These are phyloP conservation scores for Xiphorhynchus erythropygius DNA, from an alignment of 2,797 vertebrate species.

Conservation along the genomic window DNA sequence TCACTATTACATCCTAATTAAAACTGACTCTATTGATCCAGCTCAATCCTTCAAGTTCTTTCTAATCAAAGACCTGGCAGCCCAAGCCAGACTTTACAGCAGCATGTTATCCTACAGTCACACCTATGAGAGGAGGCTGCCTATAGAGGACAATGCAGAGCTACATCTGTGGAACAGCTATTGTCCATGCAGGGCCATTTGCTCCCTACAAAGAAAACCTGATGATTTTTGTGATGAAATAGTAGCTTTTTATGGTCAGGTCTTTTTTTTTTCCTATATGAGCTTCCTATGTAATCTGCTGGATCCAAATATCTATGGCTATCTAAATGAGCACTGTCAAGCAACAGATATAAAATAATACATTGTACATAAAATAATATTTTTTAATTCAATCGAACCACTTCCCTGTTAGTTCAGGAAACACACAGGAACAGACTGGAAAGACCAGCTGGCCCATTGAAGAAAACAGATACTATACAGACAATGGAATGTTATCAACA, in stretches of 20 bases:
- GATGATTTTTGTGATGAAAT: not conserved
- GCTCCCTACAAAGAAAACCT: not conserved
- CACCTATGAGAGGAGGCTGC: not conserved
- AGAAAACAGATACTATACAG: not conserved
- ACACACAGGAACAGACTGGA: not conserved
- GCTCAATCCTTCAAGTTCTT: slow-evolving; percentile 1
- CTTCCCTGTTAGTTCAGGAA: not conserved
- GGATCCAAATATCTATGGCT: not conserved
- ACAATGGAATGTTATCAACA: not conserved
- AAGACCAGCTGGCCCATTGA: not conserved
- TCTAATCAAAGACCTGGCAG: slow-evolving; percentile 2
- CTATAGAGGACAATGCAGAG: not conserved
- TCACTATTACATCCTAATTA: slow-evolving; percentile 20
- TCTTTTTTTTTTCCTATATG: not conserved
- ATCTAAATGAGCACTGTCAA: not conserved
- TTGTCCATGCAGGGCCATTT: not conserved
- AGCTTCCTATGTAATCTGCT: not conserved
- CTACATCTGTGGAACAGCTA: not conserved
- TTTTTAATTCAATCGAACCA: not conserved
- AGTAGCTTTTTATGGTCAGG: not conserved
- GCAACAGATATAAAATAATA: not conserved
- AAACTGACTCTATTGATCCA: slow-evolving; percentile 14
- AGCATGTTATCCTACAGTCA: not conserved
- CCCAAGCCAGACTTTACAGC: not conserved
- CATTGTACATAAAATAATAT: not conserved